Base-by-base conservation (phyloP, 2,113 vertebrate species). In the Burhinus bistriatus region DNA sequence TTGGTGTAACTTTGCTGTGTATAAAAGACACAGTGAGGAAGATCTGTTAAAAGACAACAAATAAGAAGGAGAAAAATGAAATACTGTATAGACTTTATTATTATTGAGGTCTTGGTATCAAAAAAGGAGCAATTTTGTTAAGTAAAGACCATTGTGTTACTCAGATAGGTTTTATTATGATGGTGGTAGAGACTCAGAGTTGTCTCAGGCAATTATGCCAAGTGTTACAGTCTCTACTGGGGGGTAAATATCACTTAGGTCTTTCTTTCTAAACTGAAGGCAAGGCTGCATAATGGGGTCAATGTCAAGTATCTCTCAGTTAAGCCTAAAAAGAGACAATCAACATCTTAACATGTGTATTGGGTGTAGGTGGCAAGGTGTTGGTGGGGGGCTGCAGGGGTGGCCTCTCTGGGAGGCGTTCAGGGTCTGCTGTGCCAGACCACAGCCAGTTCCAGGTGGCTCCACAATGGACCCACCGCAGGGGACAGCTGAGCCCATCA, bases 1-100 rank as follows among this genome's bases (percentile, higher is more conserved):
- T 95, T 93, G 91, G 93, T 97, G 96, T 95, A 96, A 96, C 94
- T 95, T 94, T 84, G 58, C 65, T 90, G 59, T 79, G 66, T 93
- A n/a, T 90, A 95, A 93, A 95, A 96, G 89, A 91, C 54, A 93
- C 44, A 58, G 66, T 34, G 38, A 95, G n/a, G 64, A 90, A 94
- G 59, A 88, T 88, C 59, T 95, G 87, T 88, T 88, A 91, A 57
- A 93, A 92, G 51, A 62, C 45, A 87, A 73, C 62, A 91, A 58
- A 83, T 91, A 90, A 77, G 65, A 49, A 71, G 27, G 45, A 80
- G 65, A 93, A 92, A 94, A 96, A 92, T 86, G 19, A 45, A 90
- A 72, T 80, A 25, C 66, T 73, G 1, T 66, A 23, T 83, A 71
- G 73, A 55, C 21, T 76, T 95, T 83, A 38, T 22, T 77, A 42